Percentiles rank a stretch among this genome's conserved stretches.
Evolutionary conservation across 2,113 vertebrate species (phyloP).

Genomic region (Felis chaus): DNA sequence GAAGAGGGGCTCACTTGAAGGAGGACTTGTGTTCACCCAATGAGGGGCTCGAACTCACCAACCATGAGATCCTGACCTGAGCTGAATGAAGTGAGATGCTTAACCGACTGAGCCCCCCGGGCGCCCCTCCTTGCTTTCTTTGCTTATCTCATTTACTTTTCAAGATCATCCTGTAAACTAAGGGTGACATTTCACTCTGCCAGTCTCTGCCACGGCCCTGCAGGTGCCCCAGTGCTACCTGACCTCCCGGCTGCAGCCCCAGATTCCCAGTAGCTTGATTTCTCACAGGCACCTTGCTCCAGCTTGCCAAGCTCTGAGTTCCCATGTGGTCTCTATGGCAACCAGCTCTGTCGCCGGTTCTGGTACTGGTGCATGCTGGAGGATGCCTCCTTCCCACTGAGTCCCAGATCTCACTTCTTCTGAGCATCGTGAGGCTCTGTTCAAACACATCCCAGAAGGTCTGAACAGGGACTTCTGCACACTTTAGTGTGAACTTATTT

Average conservation of each 20-base stretch:
- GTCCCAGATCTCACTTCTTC: background rate
- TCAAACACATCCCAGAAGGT: background rate
- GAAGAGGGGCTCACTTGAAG: too few species aligned
- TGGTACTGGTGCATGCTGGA: too few species aligned
- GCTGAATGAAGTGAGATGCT: too few species aligned
- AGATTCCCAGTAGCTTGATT: too few species aligned
- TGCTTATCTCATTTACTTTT: background rate
- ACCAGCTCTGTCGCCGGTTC: background rate
- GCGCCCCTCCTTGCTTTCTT: background rate
- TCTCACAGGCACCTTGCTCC: background rate
- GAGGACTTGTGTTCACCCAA: too few species aligned
- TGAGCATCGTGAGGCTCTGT: background rate
- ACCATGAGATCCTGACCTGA: too few species aligned
- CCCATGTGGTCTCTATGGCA: too few species aligned
- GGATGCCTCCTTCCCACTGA: background rate
- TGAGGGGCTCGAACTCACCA: too few species aligned
- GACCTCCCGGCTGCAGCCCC: too few species aligned
- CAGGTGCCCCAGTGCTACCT: background rate
- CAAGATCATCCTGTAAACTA: background rate
- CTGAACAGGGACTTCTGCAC: background rate
- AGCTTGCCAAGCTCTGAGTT: background rate
- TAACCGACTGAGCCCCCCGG: too few species aligned
- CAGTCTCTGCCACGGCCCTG: accelerated
- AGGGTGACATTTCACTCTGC: background rate
- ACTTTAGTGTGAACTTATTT: background rate